These are phyloP conservation scores for Acropora yongei DNA, from an alignment of 64 coral and sea anemone genomes.

Conservation along the genomic window DNA sequence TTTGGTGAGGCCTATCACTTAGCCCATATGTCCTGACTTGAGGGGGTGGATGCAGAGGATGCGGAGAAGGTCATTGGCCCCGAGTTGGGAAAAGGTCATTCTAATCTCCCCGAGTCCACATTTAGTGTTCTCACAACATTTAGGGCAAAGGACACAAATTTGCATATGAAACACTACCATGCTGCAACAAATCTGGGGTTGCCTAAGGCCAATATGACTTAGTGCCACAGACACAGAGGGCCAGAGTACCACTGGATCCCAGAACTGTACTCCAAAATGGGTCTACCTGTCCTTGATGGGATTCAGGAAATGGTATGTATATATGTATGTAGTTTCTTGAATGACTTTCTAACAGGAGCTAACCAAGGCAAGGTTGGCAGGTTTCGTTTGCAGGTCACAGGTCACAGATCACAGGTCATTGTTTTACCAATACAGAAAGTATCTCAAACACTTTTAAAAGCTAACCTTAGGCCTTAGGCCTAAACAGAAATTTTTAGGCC, in stretches of 20 bases:
- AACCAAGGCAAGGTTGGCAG: too few species aligned
- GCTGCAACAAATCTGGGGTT: conserved; percentile 41
- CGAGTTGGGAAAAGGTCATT: not conserved
- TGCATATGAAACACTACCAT: conserved; percentile 26
- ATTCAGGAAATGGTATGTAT: not conserved
- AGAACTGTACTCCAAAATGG: too few species aligned
- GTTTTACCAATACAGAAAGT: too few species aligned
- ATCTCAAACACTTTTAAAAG: too few species aligned
- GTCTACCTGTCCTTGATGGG: conserved; percentile 19
- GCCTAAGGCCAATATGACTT: conserved; percentile 35
- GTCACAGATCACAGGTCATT: too few species aligned
- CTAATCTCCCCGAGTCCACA: conserved; percentile 8
- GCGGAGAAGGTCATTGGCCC: conserved; percentile 56
- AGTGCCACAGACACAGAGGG: not conserved
- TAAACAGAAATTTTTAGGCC: too few species aligned
- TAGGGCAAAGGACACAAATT: conserved; percentile 26
- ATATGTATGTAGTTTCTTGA: not conserved
- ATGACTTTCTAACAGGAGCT: too few species aligned
- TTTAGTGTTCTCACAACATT: conserved; percentile 28
- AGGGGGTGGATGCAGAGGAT: not conserved
- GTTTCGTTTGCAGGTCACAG: too few species aligned
- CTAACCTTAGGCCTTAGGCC: too few species aligned
- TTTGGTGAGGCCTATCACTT: conserved; percentile 54
- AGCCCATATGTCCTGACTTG: conserved; percentile 23
- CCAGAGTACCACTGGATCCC: not conserved